These are phyloP conservation scores for Adelphocoris suturalis DNA, from an alignment of 2,888 invertebrate genomes.

Conservation along the genomic window DNA sequence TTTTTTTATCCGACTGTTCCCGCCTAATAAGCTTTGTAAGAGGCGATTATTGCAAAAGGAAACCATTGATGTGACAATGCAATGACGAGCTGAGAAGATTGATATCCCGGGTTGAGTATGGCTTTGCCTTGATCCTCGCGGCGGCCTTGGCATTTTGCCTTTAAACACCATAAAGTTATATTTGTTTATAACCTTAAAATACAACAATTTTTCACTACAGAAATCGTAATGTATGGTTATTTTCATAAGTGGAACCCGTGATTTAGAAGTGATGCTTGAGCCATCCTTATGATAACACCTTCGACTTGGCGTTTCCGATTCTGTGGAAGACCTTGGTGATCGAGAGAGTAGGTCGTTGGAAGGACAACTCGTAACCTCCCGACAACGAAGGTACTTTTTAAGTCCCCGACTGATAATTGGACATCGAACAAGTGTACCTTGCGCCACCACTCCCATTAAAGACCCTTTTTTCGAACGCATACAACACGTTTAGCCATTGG, in stretches of 20 bases:
- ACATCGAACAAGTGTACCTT: not conserved
- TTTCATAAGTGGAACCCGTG: not conserved
- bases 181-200: not conserved
- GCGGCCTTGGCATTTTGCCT: constrained; percentile 7
- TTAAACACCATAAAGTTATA: not conserved
- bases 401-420: not conserved
- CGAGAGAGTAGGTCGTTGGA: constrained; percentile 17
- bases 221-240: not conserved
- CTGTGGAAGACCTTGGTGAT: not conserved
- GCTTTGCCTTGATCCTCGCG: not conserved
- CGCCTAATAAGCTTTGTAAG: constrained; percentile 8
- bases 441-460: not conserved
- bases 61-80: not conserved
- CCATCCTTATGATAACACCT: not conserved
- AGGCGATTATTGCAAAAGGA: not conserved
- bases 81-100: not conserved
- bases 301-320: not conserved
- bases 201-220: not conserved
- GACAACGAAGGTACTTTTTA: not conserved
- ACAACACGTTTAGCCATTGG: not conserved
- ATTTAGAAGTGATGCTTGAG: not conserved
- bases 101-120: not conserved
- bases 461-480: not conserved
- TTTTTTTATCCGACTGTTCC: not conserved
- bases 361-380: not conserved